Evolutionary conservation across 2,797 vertebrate species (phyloP), one percentile per base, ranked within the genome.

Genomic region (Diceros bicornis): DNA sequence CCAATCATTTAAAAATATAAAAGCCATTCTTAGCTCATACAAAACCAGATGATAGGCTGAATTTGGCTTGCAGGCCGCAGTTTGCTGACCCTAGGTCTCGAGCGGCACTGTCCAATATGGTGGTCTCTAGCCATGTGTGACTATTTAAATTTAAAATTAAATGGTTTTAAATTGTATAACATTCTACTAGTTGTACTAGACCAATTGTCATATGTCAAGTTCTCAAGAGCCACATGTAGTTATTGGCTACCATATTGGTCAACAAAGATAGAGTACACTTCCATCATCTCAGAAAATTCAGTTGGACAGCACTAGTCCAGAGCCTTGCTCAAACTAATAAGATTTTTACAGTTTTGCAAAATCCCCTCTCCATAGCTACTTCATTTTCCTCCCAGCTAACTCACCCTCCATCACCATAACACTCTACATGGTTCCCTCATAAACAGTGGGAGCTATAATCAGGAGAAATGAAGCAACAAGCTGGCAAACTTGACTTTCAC

Each of bases 121-220:
- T 64, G 44, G 34, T 37, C 21, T 41, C 57, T 87, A 47, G 61
- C 20, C 20, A 20, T 2, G 7, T 59, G 9, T 55, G 68, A 69
- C 55, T 88, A 21, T 44, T 95, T 75, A 89, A 61, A 69, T 75
- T 68, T 61, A 90, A 82, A 95, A 87, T 59, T 75, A 71, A 87
- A 68, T 81, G 13, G 23, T 61, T 52, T 74, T 10, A 50, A 92
- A 82, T 83, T 87, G 34, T 7, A 23, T 75, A 81, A 92, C 55
- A 89, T 55, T 59, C 37, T 34, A 21, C 41, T 44, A 55, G 25
- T 18, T 61, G 37, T 78, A 47, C 41, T 41, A 74, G 8, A 12
- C 66, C 11, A 57, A 10, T 41, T 50, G 57, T 18, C 64, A 41
- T 6, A 61, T 82, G 90, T 69, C 75, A 81, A 62, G 44, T 62